Percentiles rank a stretch among this genome's conserved stretches.
Evolutionary conservation across 2,113 vertebrate species (phyloP).

Genomic region (Calidris pugnax): DNA sequence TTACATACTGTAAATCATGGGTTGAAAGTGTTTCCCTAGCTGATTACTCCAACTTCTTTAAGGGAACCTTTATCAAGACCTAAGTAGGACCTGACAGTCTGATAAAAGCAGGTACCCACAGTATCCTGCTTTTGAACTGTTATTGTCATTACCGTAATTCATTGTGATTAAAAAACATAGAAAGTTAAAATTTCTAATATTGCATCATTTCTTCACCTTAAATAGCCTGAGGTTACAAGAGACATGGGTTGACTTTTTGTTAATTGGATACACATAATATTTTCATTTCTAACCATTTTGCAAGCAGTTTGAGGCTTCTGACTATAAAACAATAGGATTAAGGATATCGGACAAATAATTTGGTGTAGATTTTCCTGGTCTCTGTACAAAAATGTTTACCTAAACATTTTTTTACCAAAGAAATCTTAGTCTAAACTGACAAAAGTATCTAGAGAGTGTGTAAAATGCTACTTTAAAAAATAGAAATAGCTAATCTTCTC

Average conservation of each 20-base stretch:
- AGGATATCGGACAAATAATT: not conserved
- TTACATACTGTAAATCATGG: not conserved
- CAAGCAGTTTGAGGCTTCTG: not conserved
- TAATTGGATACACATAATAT: not conserved
- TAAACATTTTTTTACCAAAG: not conserved
- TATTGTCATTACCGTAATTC: not conserved
- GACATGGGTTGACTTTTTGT: not conserved
- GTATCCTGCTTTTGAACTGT: not conserved
- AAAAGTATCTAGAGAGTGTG: not conserved
- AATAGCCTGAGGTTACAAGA: not conserved
- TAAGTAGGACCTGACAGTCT: not conserved
- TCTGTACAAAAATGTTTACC: not conserved
- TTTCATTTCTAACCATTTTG: not conserved
- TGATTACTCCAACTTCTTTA: not conserved
- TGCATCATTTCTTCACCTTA: not conserved
- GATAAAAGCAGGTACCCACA: not conserved
- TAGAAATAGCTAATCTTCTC: not conserved
- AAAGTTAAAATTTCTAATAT: not conserved
- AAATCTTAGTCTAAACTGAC: not conserved
- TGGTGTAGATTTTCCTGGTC: not conserved
- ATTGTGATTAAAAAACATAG: not conserved
- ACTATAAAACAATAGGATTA: not conserved
- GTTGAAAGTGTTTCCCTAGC: not conserved
- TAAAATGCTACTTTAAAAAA: not conserved
- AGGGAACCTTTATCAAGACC: not conserved